phyloP scores from a whole-genome alignment of 2,797 vertebrate species.

The Eulemur coronatus region DNA sequence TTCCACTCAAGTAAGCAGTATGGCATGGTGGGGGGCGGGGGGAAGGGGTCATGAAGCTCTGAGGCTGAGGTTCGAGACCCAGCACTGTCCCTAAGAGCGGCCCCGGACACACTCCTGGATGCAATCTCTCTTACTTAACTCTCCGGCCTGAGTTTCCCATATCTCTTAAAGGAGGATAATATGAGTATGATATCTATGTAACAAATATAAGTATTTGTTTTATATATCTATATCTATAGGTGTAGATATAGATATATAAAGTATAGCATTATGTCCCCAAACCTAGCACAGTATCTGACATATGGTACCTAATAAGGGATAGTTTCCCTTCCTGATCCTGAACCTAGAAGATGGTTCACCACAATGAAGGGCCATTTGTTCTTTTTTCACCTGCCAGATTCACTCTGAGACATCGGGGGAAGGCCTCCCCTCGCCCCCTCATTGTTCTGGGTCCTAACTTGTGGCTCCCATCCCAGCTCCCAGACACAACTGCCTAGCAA shows the following conservation, averaged over 20 bases:
- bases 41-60: background rate
- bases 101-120: background rate
- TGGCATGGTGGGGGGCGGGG: background rate
- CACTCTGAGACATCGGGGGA: background rate
- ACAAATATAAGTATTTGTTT: background rate
- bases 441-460: background rate
- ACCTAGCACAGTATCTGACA: background rate
- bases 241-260: background rate
- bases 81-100: background rate
- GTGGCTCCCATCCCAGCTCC: background rate
- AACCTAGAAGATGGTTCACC: background rate
- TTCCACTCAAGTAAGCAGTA: background rate
- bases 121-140: background rate
- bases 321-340: background rate
- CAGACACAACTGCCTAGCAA: background rate
- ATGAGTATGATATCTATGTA: background rate
- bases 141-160: background rate
- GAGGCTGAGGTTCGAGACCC: background rate
- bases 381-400: background rate
- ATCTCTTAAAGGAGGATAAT: background rate
- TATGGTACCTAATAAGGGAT: background rate
- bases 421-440: background rate
- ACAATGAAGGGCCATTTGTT: background rate
- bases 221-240: background rate
- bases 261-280: background rate